phyloP scores from a whole-genome alignment of 2,797 vertebrate species.

The Poeciliopsis turneri region DNA sequence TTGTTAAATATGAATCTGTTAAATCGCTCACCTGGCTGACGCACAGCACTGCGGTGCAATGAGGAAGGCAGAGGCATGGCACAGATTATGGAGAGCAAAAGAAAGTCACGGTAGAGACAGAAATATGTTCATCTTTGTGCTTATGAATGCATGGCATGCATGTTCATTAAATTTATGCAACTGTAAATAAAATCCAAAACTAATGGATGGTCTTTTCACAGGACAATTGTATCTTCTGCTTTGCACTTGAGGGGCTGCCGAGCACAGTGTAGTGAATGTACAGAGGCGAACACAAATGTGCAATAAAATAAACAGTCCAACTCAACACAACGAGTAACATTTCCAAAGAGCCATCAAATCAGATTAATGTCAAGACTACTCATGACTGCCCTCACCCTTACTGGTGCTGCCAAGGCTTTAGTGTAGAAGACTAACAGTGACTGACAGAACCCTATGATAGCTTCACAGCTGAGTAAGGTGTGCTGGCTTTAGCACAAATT shows the following conservation, averaged over 20 bases:
- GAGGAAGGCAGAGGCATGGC: neutral
- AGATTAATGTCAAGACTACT: slow-evolving; percentile 43
- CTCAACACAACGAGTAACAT: slow-evolving; percentile 59
- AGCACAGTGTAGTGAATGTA: slow-evolving; percentile 56
- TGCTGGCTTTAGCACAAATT: slow-evolving; percentile 27
- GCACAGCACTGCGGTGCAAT: neutral
- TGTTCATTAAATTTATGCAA: slow-evolving; percentile 16
- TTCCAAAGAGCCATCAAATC: slow-evolving; percentile 60
- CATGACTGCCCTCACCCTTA: slow-evolving; percentile 46
- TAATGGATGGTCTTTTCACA: slow-evolving; percentile 36
- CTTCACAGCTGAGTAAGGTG: slow-evolving; percentile 54
- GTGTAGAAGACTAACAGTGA: slow-evolving; percentile 49
- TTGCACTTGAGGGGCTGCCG: slow-evolving; percentile 2
- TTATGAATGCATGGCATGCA: slow-evolving; percentile 6
- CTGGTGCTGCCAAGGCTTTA: slow-evolving; percentile 43
- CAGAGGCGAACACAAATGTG: slow-evolving; percentile 52
- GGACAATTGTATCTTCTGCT: slow-evolving; percentile 31
- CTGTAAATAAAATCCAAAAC: slow-evolving; percentile 16
- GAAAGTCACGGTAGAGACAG: neutral
- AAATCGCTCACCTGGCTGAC: neutral
- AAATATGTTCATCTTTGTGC: neutral
- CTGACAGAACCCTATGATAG: slow-evolving; percentile 54
- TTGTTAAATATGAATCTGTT: too few relatives aligned
- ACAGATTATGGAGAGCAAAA: neutral
- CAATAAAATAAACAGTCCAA: slow-evolving; percentile 37